Percentiles rank a stretch among this genome's conserved stretches.
phyloP scores from a whole-genome alignment of 1,140 invertebrate genomes.

The Drosophila nikananu region DNA sequence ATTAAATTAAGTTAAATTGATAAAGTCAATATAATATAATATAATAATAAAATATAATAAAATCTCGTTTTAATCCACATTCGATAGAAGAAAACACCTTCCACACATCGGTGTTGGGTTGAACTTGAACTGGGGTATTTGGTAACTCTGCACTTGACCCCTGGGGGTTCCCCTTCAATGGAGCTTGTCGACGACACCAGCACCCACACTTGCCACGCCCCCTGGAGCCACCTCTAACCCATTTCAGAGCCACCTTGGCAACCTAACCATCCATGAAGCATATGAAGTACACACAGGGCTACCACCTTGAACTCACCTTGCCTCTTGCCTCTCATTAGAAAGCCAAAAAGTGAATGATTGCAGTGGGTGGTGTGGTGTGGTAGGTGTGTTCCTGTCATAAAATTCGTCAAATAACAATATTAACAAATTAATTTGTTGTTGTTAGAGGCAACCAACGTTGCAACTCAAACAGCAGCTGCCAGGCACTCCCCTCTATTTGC shows the following conservation, averaged over 20 bases:
- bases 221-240: constrained; percentile 8
- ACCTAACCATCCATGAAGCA: constrained; percentile 45
- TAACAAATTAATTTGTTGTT: constrained; percentile 40
- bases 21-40: not conserved
- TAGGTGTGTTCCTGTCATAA: constrained; percentile 10
- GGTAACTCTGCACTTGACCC: constrained; percentile 46
- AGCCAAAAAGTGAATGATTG: constrained; percentile 9
- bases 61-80: not conserved
- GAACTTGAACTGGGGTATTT: constrained; percentile 20
- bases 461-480: constrained; percentile 40
- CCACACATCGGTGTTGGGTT: not conserved
- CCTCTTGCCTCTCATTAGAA: constrained; percentile 34
- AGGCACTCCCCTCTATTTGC: constrained; percentile 6
- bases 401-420: constrained; percentile 20
- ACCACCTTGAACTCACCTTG: constrained; percentile 22
- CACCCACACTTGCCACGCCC: constrained; percentile 34
- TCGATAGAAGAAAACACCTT: not conserved
- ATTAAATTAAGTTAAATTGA: not conserved
- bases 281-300: constrained; percentile 7
- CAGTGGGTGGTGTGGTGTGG: constrained; percentile 1
- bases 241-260: constrained; percentile 18
- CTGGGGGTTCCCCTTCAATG: constrained; percentile 38
- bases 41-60: not conserved
- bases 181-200: constrained; percentile 31
- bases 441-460: constrained; percentile 24